phyloP scores from a whole-genome alignment of 2,797 vertebrate species.

The Sebastes glaucus region DNA sequence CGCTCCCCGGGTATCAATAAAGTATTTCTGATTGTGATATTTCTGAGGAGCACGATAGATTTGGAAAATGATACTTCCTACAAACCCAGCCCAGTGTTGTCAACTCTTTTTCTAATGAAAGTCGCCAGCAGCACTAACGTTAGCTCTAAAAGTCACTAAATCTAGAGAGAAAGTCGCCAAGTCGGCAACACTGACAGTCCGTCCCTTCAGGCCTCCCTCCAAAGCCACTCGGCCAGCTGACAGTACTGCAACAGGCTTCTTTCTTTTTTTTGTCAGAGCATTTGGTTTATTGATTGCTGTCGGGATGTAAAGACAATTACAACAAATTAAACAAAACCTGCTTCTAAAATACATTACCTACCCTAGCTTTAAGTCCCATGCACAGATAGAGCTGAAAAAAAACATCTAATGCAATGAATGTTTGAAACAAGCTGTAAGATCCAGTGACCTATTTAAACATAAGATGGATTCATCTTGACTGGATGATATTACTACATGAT shows the following conservation, averaged over 20 bases:
- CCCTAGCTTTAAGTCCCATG: neutral
- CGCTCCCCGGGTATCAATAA: too few relatives aligned
- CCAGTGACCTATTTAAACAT: neutral
- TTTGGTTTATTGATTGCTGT: neutral
- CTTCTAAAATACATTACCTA: neutral
- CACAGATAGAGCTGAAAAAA: neutral
- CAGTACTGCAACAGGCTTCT: neutral
- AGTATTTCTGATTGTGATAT: too few relatives aligned
- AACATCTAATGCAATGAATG: neutral
- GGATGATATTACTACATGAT: neutral
- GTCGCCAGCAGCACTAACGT: neutral
- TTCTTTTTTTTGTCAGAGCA: neutral
- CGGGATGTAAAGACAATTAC: neutral
- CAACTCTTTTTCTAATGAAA: neutral
- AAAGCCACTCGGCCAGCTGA: too few relatives aligned
- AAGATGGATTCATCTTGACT: neutral
- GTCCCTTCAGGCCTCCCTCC: too few relatives aligned
- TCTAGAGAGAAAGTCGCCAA: too few relatives aligned
- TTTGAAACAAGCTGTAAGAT: neutral
- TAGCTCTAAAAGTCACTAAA: too few relatives aligned
- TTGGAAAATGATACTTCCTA: neutral
- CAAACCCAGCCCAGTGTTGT: neutral
- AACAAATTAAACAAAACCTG: neutral
- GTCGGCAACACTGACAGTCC: too few relatives aligned
- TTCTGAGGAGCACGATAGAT: neutral